A percentile compares a stretch with the other conserved stretches of the same genome.
These are phyloP conservation scores for Meloe dianella DNA, from an alignment of 2,888 invertebrate genomes.

Conservation along the genomic window DNA sequence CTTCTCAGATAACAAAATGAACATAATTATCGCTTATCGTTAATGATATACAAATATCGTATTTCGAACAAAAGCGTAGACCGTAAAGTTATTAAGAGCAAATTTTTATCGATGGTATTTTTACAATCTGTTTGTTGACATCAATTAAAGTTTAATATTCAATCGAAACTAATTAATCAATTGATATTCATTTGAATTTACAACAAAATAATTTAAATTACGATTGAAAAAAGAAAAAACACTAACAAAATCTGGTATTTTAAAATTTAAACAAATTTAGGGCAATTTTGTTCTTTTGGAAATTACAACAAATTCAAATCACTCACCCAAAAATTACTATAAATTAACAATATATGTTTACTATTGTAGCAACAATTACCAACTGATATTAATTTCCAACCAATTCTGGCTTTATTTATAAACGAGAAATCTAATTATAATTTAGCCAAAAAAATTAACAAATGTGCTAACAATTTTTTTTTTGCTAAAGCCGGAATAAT, in stretches of 20 bases:
- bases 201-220: not conserved
- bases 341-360: not conserved
- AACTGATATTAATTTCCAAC: not conserved
- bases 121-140: not conserved
- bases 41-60: not conserved
- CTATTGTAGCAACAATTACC: not conserved
- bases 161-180: not conserved
- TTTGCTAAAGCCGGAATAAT: not conserved
- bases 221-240: not conserved
- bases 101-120: not conserved
- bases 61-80: too few relatives aligned
- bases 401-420: slow-evolving; percentile 8
- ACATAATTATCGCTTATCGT: not conserved
- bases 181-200: not conserved
- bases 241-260: too few relatives aligned
- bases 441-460: not conserved
- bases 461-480: not conserved
- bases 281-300: too few relatives aligned
- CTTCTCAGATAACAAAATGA: too few relatives aligned
- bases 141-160: not conserved
- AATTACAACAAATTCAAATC: not conserved
- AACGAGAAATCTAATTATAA: slow-evolving; percentile 2
- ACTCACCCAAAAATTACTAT: not conserved
- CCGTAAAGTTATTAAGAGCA: not conserved
- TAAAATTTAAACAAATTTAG: too few relatives aligned